Evolutionary conservation across 2,797 vertebrate genomes (phyloP).

Genomic region (Paguma larvata): DNA sequence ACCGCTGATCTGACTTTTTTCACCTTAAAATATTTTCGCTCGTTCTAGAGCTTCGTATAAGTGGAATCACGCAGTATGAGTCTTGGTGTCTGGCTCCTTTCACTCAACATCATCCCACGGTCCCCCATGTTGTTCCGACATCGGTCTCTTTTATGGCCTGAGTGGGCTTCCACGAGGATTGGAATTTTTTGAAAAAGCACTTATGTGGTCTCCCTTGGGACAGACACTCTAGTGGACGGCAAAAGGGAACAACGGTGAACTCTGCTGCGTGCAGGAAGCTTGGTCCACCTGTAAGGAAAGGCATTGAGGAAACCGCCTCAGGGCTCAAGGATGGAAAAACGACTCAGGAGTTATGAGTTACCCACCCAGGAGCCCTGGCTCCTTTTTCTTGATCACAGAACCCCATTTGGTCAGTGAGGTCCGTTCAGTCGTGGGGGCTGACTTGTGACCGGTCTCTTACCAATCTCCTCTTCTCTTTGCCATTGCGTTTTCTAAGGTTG

Average conservation of each 20-base stretch:
- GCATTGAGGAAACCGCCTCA: not conserved
- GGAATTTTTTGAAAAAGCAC: not conserved
- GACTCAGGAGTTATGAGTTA: not conserved
- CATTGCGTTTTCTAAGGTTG: not conserved
- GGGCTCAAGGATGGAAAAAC: not conserved
- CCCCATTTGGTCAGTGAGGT: not conserved
- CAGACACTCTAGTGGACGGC: not conserved
- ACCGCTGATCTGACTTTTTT: not conserved
- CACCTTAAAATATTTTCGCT: not conserved
- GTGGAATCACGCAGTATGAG: not conserved
- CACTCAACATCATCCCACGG: not conserved
- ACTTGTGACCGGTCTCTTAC: not conserved
- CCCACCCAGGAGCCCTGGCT: too few relatives aligned
- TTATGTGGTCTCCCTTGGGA: not conserved
- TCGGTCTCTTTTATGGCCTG: not conserved
- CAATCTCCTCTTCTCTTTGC: not conserved
- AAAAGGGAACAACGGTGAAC: not conserved
- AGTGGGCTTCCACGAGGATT: not conserved
- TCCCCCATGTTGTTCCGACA: rapidly evolving
- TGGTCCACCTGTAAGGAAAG: not conserved
- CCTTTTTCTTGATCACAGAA: not conserved
- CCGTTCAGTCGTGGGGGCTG: not conserved
- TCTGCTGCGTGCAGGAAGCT: not conserved
- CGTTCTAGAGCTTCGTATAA: not conserved
- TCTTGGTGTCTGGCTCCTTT: not conserved